Percentiles rank a stretch among this genome's conserved stretches.
phyloP scores from a whole-genome alignment of 2,113 vertebrate species.

The Notarius quadriscutis region DNA sequence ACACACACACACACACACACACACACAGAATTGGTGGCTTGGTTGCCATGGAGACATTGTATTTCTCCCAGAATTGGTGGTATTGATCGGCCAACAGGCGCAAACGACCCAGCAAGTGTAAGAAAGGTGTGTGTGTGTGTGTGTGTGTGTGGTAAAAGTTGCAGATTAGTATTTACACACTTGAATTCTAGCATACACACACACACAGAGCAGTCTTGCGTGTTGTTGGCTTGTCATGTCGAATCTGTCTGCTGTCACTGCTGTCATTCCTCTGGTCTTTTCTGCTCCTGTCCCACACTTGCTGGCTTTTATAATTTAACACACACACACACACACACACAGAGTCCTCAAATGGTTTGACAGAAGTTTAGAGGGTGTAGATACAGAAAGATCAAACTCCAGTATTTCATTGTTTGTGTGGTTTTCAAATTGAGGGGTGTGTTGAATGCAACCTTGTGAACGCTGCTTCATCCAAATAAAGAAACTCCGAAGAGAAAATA shows the following conservation, averaged over 20 bases:
- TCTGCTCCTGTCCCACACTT: conserved; percentile 76
- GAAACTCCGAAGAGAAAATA: background rate
- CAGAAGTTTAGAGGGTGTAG: background rate
- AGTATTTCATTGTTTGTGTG: background rate
- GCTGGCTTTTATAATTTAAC: conserved; percentile 88
- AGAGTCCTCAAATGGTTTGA: background rate
- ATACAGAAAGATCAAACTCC: background rate
- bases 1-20: background rate
- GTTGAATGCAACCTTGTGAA: background rate
- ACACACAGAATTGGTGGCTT: conserved; percentile 86
- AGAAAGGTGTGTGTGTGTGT: conserved; percentile 72
- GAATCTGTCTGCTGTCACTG: conserved; percentile 79
- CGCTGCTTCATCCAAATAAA: background rate
- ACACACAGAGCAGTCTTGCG: conserved; percentile 62
- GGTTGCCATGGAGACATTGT: conserved; percentile 97
- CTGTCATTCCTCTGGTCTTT: conserved; percentile 78
- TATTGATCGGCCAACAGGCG: conserved; percentile 96
- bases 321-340: conserved; percentile 64
- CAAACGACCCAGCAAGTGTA: conserved; percentile 91
- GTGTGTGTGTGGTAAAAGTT: conserved; percentile 28
- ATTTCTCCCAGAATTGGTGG: conserved; percentile 97
- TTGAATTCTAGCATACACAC: background rate
- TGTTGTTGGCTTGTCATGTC: conserved; percentile 85
- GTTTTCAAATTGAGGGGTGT: background rate
- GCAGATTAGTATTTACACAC: conserved; percentile 13